phyloP scores from a whole-genome alignment of 1,140 invertebrate species.

The Muscidifurax raptorellus region DNA sequence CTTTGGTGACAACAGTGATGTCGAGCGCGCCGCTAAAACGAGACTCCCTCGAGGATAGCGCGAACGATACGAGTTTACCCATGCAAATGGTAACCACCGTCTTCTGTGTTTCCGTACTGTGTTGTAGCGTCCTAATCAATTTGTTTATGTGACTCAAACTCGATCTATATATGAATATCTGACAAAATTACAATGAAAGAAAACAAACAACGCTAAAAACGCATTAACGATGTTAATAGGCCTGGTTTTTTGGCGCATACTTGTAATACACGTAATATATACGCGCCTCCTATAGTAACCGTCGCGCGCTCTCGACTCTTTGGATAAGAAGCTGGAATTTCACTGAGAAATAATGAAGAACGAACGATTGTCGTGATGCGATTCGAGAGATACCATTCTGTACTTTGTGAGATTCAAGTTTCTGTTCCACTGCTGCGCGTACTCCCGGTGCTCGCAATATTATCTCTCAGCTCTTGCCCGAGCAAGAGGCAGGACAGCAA shows the following conservation, averaged over 20 bases:
- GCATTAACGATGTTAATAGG: constrained; percentile 47
- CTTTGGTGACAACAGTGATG: constrained; percentile 52
- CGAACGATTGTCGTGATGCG: no score
- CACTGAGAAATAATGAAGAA: not conserved
- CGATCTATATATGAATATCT: not conserved
- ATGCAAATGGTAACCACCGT: constrained; percentile 75
- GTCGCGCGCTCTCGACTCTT: not conserved
- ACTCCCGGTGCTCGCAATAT: not conserved
- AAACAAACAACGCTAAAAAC: constrained; percentile 37
- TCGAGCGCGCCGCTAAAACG: constrained; percentile 62
- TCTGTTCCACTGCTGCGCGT: not conserved
- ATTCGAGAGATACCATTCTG: not conserved
- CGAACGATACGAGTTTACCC: constrained; percentile 68
- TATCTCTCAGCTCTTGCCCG: constrained; percentile 26
- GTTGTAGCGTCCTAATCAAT: constrained; percentile 74
- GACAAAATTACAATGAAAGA: constrained; percentile 1
- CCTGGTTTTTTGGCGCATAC: not conserved
- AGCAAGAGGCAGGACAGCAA: constrained; percentile 1
- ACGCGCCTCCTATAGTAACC: not conserved
- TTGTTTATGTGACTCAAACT: constrained; percentile 68
- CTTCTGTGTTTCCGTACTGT: constrained; percentile 74
- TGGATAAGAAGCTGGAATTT: constrained; percentile 36
- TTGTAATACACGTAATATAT: not conserved
- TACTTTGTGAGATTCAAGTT: constrained; percentile 19
- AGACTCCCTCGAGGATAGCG: constrained; percentile 61